Evolutionary conservation across 2,113 vertebrate species (phyloP).

Genomic region (Hucho hucho): DNA sequence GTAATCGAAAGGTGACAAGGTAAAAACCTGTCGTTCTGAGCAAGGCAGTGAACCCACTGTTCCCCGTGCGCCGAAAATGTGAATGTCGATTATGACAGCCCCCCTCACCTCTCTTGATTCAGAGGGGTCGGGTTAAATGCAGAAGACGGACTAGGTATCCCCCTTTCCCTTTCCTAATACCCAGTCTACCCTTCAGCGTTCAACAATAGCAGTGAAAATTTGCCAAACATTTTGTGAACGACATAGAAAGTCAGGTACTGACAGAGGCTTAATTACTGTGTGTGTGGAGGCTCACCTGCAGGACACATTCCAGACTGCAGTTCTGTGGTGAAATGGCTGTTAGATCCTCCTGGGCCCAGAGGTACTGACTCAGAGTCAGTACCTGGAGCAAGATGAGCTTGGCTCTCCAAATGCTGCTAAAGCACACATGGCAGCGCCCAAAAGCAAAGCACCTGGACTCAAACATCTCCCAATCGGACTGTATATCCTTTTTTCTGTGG

Average conservation of each 20-base stretch:
- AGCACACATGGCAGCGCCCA: conserved; percentile 2
- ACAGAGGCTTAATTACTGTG: not conserved
- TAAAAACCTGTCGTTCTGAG: no score
- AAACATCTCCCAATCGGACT: not conserved
- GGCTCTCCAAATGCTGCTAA: conserved; percentile 52
- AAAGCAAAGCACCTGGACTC: not conserved
- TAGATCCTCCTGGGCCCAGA: conserved; percentile 18
- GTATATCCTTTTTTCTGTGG: not conserved
- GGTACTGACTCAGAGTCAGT: not conserved
- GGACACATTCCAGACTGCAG: conserved; percentile 69
- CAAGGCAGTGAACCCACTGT: no score
- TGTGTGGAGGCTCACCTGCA: conserved; percentile 51
- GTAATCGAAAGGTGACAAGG: no score
- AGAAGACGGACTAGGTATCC: no score
- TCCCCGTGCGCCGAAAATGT: no score
- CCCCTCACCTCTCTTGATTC: no score
- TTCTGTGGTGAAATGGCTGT: conserved; percentile 48
- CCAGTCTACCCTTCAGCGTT: not conserved
- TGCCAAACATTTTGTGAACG: not conserved
- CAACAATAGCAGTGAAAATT: not conserved
- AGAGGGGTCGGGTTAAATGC: no score
- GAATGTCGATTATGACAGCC: no score
- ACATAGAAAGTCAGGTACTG: not conserved
- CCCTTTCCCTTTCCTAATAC: no score
- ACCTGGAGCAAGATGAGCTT: conserved; percentile 37